phyloP scores from a whole-genome alignment of 2,888 invertebrate species.

The Hylaea fasciaria region DNA sequence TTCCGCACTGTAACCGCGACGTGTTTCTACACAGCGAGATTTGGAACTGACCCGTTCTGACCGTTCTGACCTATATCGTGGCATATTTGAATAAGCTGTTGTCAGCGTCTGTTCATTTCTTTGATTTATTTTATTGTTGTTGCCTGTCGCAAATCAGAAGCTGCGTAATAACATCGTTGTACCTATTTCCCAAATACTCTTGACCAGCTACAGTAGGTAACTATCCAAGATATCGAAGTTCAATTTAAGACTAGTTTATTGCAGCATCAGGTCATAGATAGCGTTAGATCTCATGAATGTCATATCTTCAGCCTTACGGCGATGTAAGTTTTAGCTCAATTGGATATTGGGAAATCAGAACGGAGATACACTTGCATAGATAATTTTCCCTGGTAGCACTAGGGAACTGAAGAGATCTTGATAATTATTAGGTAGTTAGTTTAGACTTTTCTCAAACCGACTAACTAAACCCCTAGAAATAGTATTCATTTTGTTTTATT shows the following conservation, averaged over 20 bases:
- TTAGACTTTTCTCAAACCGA: too few species aligned
- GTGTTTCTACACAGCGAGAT: slow-evolving; percentile 30
- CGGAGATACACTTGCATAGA: too few species aligned
- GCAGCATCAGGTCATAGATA: too few species aligned
- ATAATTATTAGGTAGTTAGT: too few species aligned
- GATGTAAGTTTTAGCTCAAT: too few species aligned
- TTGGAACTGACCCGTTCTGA: slow-evolving; percentile 11
- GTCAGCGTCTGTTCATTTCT: slow-evolving; percentile 35
- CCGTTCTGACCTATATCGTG: slow-evolving; percentile 38
- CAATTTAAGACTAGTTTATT: not conserved
- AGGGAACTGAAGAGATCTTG: too few species aligned
- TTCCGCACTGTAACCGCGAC: slow-evolving; percentile 20
- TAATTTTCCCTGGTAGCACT: too few species aligned
- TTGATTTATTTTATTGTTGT: slow-evolving; percentile 36
- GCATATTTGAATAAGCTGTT: slow-evolving; percentile 28
- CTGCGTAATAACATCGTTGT: slow-evolving; percentile 16
- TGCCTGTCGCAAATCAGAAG: slow-evolving; percentile 5
- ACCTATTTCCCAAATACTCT: not conserved
- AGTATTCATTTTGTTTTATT: too few species aligned
- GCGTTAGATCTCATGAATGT: too few species aligned
- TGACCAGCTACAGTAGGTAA: not conserved
- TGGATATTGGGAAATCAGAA: too few species aligned
- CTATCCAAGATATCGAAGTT: not conserved
- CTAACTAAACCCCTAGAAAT: too few species aligned
- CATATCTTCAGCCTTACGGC: too few species aligned